These are phyloP conservation scores for Ibycter americanus DNA, from an alignment of 2,797 vertebrate genomes.

Conservation along the genomic window DNA sequence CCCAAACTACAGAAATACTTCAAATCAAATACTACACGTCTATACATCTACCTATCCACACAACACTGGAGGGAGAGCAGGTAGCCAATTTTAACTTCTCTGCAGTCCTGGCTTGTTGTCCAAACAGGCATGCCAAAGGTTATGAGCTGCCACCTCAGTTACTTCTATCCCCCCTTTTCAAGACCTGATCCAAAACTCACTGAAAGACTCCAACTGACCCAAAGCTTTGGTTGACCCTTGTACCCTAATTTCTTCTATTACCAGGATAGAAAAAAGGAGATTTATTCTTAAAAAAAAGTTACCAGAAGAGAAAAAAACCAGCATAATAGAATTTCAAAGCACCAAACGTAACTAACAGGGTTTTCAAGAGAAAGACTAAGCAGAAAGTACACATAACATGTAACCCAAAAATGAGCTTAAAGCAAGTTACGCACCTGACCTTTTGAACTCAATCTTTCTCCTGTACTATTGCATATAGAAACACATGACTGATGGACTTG, in stretches of 20 bases:
- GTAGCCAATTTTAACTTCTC: not conserved
- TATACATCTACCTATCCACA: too few relatives aligned
- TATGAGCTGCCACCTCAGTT: not conserved
- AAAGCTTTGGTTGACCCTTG: not conserved
- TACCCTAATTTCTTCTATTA: not conserved
- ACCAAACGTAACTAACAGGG: not conserved
- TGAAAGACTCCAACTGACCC: not conserved
- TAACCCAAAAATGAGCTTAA: not conserved
- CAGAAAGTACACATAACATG: not conserved
- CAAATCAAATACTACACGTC: not conserved
- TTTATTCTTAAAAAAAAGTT: not conserved
- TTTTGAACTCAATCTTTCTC: slow-evolving; percentile 35
- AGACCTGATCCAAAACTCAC: not conserved
- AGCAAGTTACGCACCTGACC: not conserved
- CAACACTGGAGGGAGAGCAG: not conserved
- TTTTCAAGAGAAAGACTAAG: not conserved
- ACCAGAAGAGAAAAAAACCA: not conserved
- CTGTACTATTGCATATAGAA: not conserved
- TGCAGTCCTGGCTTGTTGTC: not conserved
- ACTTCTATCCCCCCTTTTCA: not conserved
- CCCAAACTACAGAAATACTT: not conserved
- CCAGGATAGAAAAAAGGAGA: not conserved
- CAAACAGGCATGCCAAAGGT: fast-evolving
- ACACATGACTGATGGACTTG: not conserved
- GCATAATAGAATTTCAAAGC: not conserved